Evolutionary conservation across 2,113 vertebrate species (phyloP), one percentile per base, ranked within the genome.

Genomic region (Xenopus borealis): DNA sequence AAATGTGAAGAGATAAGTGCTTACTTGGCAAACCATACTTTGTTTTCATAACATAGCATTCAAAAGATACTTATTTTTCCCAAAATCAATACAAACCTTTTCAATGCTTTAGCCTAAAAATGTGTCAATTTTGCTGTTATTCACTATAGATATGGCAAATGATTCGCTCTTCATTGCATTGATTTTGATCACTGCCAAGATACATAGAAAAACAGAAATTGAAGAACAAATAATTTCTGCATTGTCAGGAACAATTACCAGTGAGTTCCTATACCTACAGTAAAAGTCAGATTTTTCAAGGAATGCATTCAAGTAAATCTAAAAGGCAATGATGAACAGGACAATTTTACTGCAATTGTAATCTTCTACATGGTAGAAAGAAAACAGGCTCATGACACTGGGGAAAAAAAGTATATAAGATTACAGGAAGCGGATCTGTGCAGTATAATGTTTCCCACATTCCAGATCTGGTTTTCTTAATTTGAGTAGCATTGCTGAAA

Each of bases 61-160:
- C 19, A 58, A 82, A 87, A 82, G 30, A 83, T 72, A 80, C 82
- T 84, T 82, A 81, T 83, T 89, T 84, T 83, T 80, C 81, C 80
- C 78, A 81, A 81, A 83, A 88, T 89, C 84, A 82, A 86, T 86
- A 81, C 23, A 64, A 78, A 75, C 74, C 82, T 81, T 80, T 83
- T 46, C 80, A 79, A 85, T 73, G 75, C 83, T 84, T 85, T 82
- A 80, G 83, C 68, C 79, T 85, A 85, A 87, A 83, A 55, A 13
- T 76, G 85, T 85, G 72, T 78, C 71, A 83, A 83, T 84, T 75
- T 84, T 84, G 79, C 79, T 82, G 81, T 72, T 78, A 79, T 80
- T 77, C 87, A 86, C 81, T 86, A 53, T 83, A 83, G 73, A 81
- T 85, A 83, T 85, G 85, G 79, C 80, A 83, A 84, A 86, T 83